phyloP scores from a whole-genome alignment of 2,888 invertebrate genomes.

The Polia nebulosa region DNA sequence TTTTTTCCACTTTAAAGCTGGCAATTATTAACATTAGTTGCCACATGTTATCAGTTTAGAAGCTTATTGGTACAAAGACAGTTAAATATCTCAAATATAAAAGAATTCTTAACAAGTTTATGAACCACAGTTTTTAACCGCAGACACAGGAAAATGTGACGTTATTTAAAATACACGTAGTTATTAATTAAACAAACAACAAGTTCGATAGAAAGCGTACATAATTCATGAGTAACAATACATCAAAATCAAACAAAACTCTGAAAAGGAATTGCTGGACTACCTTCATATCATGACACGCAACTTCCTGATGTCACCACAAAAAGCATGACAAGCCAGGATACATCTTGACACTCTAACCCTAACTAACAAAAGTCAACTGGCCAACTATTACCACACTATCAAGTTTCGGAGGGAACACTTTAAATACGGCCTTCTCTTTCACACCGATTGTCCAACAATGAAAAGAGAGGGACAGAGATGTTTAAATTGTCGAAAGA shows the following conservation, averaged over 20 bases:
- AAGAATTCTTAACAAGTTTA: not conserved
- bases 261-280: constrained; percentile 23
- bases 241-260: constrained; percentile 24
- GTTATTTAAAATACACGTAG: constrained; percentile 6
- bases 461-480: constrained; percentile 71
- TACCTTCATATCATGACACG: constrained; percentile 36
- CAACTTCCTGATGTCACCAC: constrained; percentile 52
- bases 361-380: constrained; percentile 58
- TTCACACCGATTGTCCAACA: constrained; percentile 60
- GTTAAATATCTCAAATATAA: not conserved
- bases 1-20: constrained; percentile 2
- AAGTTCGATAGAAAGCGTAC: not conserved
- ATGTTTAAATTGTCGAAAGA: constrained; percentile 78
- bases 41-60: not conserved
- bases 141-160: constrained; percentile 1
- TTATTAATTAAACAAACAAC: not conserved
- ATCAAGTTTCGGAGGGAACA: constrained; percentile 66
- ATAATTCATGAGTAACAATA: constrained; percentile 4
- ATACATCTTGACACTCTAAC: constrained; percentile 63
- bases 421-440: constrained; percentile 60
- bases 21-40: not conserved
- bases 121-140: constrained; percentile 13
- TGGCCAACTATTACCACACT: constrained; percentile 62
- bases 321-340: constrained; percentile 58
- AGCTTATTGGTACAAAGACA: not conserved